Evolutionary conservation across 1,140 invertebrate species (phyloP).

Genomic region (Orchestia grillus): DNA sequence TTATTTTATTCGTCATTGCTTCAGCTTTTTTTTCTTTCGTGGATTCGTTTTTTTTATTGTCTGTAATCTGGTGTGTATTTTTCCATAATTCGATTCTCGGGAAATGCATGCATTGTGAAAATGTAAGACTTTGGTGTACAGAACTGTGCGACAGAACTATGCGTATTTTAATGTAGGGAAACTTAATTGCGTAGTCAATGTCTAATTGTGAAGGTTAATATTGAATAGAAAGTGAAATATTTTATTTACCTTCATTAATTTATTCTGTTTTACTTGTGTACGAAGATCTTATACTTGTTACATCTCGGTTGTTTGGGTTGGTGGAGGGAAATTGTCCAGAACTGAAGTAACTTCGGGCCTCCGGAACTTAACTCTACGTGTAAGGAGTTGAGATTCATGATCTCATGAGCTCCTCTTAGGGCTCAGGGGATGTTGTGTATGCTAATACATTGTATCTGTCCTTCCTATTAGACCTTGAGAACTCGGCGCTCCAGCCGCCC

Average conservation of each 20-base stretch:
- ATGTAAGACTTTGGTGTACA: not conserved
- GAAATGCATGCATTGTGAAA: not conserved
- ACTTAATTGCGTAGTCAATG: not conserved
- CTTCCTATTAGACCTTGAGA: not conserved
- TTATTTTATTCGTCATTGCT: not conserved
- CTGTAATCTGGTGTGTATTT: not conserved
- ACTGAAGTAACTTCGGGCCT: not conserved
- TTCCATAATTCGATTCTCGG: not conserved
- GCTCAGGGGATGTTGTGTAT: not conserved
- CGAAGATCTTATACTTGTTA: not conserved
- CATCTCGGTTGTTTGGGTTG: not conserved
- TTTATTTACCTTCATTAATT: not conserved
- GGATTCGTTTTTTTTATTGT: not conserved
- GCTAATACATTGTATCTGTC: not conserved
- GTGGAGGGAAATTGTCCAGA: not conserved
- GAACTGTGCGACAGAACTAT: not conserved
- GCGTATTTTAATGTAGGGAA: not conserved
- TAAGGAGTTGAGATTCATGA: not conserved
- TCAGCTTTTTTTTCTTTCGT: not conserved
- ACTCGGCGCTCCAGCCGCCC: not conserved
- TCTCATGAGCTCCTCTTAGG: not conserved
- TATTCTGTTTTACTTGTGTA: not conserved
- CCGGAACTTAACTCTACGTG: not conserved
- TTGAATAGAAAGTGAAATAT: not conserved
- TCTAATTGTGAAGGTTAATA: not conserved